Evolutionary conservation across 2,888 invertebrate species (phyloP).

Genomic region (Tetramorium bicarinatum): DNA sequence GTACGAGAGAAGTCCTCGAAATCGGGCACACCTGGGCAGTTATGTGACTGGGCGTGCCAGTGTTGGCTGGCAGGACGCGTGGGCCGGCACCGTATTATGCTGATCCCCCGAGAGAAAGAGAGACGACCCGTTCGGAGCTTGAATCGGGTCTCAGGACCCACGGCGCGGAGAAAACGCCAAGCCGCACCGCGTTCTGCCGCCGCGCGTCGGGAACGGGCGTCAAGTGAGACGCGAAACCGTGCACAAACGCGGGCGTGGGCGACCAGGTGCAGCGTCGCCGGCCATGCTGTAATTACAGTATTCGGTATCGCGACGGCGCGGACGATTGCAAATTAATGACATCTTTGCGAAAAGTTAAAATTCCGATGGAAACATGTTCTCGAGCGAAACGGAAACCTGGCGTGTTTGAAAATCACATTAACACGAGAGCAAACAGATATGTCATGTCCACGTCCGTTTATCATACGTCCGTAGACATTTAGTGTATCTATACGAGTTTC

Average conservation of each 20-base stretch:
- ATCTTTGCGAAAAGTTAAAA: background rate
- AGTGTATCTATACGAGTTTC: background rate
- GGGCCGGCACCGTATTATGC: conserved; percentile 81
- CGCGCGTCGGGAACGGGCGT: conserved; percentile 78
- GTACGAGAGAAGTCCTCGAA: conserved; percentile 73
- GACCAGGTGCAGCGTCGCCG: conserved; percentile 78
- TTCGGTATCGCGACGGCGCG: conserved; percentile 36
- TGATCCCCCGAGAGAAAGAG: conserved; percentile 73
- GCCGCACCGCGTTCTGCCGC: conserved; percentile 71
- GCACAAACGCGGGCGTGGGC: conserved; percentile 64
- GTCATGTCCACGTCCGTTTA: background rate
- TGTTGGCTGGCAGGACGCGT: conserved; percentile 77
- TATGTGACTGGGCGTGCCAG: conserved; percentile 79
- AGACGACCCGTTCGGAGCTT: conserved; percentile 55
- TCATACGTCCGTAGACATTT: background rate
- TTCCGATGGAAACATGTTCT: background rate
- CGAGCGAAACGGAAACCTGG: background rate
- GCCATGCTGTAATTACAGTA: conserved; percentile 69
- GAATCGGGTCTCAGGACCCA: conserved; percentile 74
- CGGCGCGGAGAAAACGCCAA: conserved; percentile 75
- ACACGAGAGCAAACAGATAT: background rate
- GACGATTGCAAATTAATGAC: conserved; percentile 27
- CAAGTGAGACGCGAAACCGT: conserved; percentile 75
- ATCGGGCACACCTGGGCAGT: conserved; percentile 81
- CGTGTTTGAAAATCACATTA: background rate